phyloP scores from a whole-genome alignment of 2,888 invertebrate genomes.

The Pantelozetes paolii region DNA sequence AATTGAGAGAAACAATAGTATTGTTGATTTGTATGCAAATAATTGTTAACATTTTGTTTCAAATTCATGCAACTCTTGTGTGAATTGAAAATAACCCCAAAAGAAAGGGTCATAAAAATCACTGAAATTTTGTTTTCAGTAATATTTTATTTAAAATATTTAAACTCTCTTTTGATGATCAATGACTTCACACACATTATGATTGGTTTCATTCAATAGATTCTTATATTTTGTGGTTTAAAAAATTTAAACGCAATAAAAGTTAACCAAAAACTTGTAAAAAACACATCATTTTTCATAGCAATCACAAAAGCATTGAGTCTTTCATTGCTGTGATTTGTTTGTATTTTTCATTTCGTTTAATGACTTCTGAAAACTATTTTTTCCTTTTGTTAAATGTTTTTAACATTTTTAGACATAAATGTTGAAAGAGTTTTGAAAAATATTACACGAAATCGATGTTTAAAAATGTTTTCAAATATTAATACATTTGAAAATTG shows the following conservation, averaged over 20 bases:
- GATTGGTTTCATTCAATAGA: background rate
- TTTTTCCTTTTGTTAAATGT: background rate
- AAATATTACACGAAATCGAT: too few species aligned
- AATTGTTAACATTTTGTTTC: too few species aligned
- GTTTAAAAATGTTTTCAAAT: background rate
- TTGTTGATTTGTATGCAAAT: too few species aligned
- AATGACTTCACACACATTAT: background rate
- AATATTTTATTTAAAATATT: background rate
- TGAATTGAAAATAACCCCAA: too few species aligned
- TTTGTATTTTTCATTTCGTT: background rate
- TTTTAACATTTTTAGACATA: background rate
- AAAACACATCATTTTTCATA: background rate
- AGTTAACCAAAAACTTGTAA: constrained; percentile 10
- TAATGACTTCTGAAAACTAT: background rate
- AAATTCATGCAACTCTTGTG: too few species aligned
- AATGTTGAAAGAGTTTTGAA: background rate
- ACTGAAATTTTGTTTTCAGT: background rate
- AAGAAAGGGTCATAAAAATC: background rate
- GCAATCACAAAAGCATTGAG: background rate
- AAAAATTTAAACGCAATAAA: too few species aligned
- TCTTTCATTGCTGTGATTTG: background rate
- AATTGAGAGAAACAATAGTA: too few species aligned
- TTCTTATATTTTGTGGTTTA: background rate
- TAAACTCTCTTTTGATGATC: background rate
- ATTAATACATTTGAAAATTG: too few species aligned